Percentiles rank a stretch among this genome's conserved stretches.
phyloP scores from a whole-genome alignment of 2,888 invertebrate genomes.

The Nasonia oneida region DNA sequence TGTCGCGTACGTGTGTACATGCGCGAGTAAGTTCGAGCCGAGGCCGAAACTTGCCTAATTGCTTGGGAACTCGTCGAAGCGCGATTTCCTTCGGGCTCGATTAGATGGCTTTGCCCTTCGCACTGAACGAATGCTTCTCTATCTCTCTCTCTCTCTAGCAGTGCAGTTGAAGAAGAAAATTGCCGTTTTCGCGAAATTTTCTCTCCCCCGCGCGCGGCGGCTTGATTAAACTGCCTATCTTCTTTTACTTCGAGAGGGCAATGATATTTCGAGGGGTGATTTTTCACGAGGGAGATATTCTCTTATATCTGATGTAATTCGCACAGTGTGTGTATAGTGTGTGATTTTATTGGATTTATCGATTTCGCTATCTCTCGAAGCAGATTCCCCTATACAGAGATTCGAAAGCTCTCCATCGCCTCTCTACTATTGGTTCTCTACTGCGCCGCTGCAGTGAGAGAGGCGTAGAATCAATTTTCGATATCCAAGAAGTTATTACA shows the following conservation, averaged over 20 bases:
- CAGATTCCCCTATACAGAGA: too few relatives aligned
- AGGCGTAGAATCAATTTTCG: constrained; percentile 3
- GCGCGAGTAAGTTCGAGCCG: constrained; percentile 5
- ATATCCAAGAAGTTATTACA: constrained; percentile 26
- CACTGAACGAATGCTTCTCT: background rate
- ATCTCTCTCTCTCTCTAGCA: background rate
- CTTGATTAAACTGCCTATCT: constrained; percentile 53
- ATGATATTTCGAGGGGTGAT: constrained; percentile 27
- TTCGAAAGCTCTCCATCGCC: too few relatives aligned
- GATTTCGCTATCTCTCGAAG: background rate
- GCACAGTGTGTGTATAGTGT: too few relatives aligned
- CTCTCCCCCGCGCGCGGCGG: background rate
- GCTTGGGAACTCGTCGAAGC: constrained; percentile 63
- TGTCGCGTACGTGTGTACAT: constrained; percentile 21
- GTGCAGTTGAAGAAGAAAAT: constrained; percentile 44
- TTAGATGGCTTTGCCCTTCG: constrained; percentile 55
- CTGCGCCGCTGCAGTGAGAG: background rate
- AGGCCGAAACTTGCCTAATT: constrained; percentile 62
- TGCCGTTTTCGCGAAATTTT: constrained; percentile 56
- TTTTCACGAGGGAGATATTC: background rate
- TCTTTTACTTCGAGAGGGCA: background rate
- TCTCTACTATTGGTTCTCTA: background rate
- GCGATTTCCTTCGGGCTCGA: constrained; percentile 64
- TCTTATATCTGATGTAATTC: background rate
- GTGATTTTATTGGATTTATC: background rate